Evolutionary conservation across 64 coral and sea anemone genomes (phyloP).

Genomic region (Stylophora pistillata): DNA sequence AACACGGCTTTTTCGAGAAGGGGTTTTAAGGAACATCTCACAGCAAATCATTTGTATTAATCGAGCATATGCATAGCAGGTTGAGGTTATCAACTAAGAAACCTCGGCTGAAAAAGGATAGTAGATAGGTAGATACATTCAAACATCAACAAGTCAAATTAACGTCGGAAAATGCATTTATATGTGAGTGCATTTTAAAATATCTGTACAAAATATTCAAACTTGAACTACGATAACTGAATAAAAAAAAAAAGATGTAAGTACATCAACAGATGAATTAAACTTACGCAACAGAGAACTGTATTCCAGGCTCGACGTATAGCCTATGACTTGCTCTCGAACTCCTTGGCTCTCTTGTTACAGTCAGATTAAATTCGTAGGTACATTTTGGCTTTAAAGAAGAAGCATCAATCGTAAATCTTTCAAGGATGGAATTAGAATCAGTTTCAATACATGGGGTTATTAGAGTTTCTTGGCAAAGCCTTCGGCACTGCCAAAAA

Average conservation of each 20-base stretch:
- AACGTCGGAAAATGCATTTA: too few species aligned
- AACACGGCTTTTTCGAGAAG: too few species aligned
- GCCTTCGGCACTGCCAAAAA: conserved; percentile 46
- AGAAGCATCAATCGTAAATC: conserved; percentile 9
- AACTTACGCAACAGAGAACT: conserved; percentile 17
- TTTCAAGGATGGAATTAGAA: not conserved
- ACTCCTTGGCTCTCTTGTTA: conserved; percentile 36
- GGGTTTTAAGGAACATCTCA: too few species aligned
- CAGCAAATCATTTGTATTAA: too few species aligned
- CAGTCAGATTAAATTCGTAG: conserved; percentile 25
- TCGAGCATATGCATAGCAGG: too few species aligned
- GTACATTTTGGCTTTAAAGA: conserved; percentile 33
- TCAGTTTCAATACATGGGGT: not conserved
- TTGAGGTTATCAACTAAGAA: too few species aligned
- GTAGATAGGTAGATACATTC: too few species aligned
- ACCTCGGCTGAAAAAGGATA: too few species aligned
- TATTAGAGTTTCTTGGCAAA: not conserved
- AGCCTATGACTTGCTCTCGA: not conserved
- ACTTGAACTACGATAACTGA: too few species aligned
- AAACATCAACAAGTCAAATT: too few species aligned
- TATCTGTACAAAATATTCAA: too few species aligned
- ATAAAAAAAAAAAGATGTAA: not conserved
- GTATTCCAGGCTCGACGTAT: not conserved
- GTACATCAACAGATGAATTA: not conserved
- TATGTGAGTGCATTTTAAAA: too few species aligned